These are phyloP conservation scores for Xylota sylvarum DNA, from an alignment of 2,888 invertebrate genomes.

Conservation along the genomic window DNA sequence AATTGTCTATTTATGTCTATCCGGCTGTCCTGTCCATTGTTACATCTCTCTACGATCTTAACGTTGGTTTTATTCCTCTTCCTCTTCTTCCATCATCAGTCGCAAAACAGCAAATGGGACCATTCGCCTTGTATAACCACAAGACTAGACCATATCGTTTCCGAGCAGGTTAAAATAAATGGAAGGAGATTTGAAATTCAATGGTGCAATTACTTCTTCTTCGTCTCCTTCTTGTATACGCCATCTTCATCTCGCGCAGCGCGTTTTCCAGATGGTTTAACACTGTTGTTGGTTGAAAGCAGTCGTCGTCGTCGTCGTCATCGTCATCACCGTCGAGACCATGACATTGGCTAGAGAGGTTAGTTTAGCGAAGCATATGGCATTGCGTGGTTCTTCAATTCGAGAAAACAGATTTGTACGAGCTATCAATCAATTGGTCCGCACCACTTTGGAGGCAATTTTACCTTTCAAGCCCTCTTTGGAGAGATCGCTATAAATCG, in stretches of 20 bases:
- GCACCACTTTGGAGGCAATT: conserved; percentile 14
- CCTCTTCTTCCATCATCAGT: neutral
- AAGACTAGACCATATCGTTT: conserved; percentile 58
- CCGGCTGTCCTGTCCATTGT: conserved; percentile 71
- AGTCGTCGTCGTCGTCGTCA: conserved; percentile 2
- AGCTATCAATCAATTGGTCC: conserved; percentile 72
- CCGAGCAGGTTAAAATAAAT: conserved; percentile 67
- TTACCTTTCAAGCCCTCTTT: conserved; percentile 39
- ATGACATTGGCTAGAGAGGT: conserved; percentile 59
- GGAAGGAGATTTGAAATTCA: conserved; percentile 73
- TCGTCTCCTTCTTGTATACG: conserved; percentile 30
- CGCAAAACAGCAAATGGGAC: conserved; percentile 25
- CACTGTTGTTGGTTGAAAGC: conserved; percentile 46
- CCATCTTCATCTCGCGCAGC: conserved; percentile 28
- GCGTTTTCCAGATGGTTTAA: conserved; percentile 69
- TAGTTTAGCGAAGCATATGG: conserved; percentile 48
- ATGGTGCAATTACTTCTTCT: conserved; percentile 74
- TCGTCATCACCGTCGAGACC: conserved; percentile 49
- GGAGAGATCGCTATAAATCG: conserved; percentile 37
- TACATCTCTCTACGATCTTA: conserved; percentile 74
- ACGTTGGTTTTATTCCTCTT: conserved; percentile 31
- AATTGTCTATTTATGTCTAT: conserved; percentile 77
- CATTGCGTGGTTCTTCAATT: conserved; percentile 60
- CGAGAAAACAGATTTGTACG: conserved; percentile 65
- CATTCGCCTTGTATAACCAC: conserved; percentile 26